Percentiles rank a stretch among this genome's conserved stretches.
phyloP scores from a whole-genome alignment of 2,888 invertebrate genomes.

The Adela reaumurella region DNA sequence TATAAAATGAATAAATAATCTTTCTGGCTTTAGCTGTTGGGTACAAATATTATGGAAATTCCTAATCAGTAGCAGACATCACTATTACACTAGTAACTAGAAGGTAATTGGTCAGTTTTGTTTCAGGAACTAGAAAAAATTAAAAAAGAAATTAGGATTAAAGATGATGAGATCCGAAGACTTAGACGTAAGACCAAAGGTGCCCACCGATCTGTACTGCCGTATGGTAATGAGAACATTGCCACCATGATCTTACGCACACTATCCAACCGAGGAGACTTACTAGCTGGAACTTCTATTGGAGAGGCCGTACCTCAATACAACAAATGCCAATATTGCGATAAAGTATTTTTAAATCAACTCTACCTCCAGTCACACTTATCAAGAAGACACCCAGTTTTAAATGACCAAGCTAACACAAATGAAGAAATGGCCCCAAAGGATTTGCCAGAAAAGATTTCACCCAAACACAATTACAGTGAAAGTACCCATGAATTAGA shows the following conservation, averaged over 20 bases:
- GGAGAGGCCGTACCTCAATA: slow-evolving; percentile 30
- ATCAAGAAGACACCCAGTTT: slow-evolving; percentile 51
- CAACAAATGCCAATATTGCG: slow-evolving; percentile 61
- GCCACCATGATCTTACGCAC: slow-evolving; percentile 45
- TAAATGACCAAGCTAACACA: not conserved
- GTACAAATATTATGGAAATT: too few species aligned
- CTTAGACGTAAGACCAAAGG: slow-evolving; percentile 45
- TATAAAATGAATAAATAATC: too few species aligned
- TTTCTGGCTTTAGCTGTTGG: too few species aligned
- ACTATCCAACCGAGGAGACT: slow-evolving; percentile 31
- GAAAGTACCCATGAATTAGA: not conserved
- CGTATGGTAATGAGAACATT: slow-evolving; percentile 44
- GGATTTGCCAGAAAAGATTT: slow-evolving; percentile 14
- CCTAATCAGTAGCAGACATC: too few species aligned
- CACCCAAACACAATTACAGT: not conserved
- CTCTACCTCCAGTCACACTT: slow-evolving; percentile 62
- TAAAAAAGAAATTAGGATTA: slow-evolving; percentile 43
- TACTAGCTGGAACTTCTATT: slow-evolving; percentile 26
- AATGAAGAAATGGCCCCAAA: slow-evolving; percentile 26
- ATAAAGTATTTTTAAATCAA: slow-evolving; percentile 65
- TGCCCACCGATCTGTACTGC: slow-evolving; percentile 25
- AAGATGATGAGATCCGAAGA: slow-evolving; percentile 48
- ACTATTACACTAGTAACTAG: too few species aligned
- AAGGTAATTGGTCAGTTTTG: too few species aligned
- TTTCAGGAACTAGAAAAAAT: slow-evolving; percentile 50